Evolutionary conservation across 2,113 vertebrate genomes (phyloP).

Genomic region (Cairina moschata): DNA sequence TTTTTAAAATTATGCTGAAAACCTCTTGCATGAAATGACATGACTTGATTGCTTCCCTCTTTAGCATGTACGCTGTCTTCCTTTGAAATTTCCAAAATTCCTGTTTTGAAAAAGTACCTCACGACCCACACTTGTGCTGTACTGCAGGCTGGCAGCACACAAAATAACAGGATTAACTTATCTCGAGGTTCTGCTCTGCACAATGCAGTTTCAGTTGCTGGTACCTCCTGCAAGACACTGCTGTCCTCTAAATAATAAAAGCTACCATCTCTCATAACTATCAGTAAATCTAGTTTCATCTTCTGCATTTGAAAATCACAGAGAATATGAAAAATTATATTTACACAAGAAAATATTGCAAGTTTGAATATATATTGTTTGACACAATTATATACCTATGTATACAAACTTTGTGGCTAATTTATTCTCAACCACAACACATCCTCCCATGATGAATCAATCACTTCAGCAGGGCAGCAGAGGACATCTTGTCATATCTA

Average conservation of each 20-base stretch:
- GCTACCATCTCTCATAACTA: background rate
- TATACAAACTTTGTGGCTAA: background rate
- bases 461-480: background rate
- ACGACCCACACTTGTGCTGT: background rate
- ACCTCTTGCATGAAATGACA: background rate
- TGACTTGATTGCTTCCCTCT: background rate
- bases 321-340: background rate
- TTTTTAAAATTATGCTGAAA: background rate
- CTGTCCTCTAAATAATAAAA: background rate
- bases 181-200: background rate
- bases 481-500: background rate
- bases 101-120: background rate
- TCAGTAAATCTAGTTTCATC: background rate
- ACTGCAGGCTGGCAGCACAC: background rate
- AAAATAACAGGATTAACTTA: background rate
- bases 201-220: background rate
- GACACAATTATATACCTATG: background rate
- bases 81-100: too few species aligned
- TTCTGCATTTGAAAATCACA: background rate
- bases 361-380: background rate
- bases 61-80: background rate
- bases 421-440: background rate
- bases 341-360: background rate
- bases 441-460: background rate
- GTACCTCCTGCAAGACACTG: background rate